phyloP scores from a whole-genome alignment of 2,888 invertebrate species.

The Hybos culiciformis region DNA sequence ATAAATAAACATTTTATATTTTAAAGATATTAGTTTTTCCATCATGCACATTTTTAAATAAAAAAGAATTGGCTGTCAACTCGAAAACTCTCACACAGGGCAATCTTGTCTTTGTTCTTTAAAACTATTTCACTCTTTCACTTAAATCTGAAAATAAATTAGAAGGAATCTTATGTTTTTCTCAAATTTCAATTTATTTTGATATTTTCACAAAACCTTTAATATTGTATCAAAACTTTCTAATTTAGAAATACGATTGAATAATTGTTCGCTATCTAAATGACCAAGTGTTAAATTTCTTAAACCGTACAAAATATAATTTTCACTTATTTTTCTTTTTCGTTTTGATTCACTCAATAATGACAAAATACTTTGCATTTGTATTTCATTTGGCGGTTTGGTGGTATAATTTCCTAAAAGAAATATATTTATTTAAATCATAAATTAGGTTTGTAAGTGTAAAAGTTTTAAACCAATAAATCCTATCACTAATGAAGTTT shows the following conservation, averaged over 20 bases:
- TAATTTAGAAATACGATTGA: constrained; percentile 19
- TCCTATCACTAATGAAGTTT: constrained; percentile 31
- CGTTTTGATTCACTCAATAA: constrained; percentile 24
- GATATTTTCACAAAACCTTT: constrained; percentile 13
- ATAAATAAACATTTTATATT: not conserved
- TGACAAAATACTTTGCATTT: constrained; percentile 18
- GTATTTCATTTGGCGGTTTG: constrained; percentile 16
- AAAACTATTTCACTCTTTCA: too few species aligned
- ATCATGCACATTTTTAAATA: too few species aligned
- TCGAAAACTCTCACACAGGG: too few species aligned
- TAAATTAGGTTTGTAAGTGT: constrained; percentile 3
- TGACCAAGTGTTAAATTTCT: constrained; percentile 15
- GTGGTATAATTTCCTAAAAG: constrained; percentile 23
- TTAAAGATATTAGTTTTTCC: too few species aligned
- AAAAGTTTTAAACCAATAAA: constrained; percentile 38
- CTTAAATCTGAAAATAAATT: too few species aligned
- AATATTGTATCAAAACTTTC: constrained; percentile 18
- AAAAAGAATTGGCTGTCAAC: too few species aligned
- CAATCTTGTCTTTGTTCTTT: too few species aligned
- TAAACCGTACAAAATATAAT: constrained; percentile 17
- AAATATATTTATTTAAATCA: constrained; percentile 4
- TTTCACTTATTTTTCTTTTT: constrained; percentile 19
- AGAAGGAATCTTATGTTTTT: not conserved
- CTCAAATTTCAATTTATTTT: not conserved
- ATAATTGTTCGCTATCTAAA: constrained; percentile 19